These are phyloP conservation scores for Euschistus heros DNA, from an alignment of 1,140 invertebrate genomes.

Conservation along the genomic window DNA sequence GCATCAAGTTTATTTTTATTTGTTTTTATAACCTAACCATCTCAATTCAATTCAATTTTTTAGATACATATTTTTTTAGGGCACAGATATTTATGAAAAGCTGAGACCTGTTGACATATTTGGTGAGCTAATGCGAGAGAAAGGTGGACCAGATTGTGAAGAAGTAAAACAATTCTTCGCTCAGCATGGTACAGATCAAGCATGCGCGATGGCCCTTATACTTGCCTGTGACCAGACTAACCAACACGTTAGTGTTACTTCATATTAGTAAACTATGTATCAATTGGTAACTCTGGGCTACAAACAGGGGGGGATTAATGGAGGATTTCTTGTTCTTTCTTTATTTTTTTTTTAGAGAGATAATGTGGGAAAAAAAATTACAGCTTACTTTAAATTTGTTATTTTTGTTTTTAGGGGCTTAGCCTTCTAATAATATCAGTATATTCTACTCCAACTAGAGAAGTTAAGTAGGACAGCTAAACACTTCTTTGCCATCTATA, in stretches of 20 bases:
- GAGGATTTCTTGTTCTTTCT: too few relatives aligned
- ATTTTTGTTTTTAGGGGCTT: too few relatives aligned
- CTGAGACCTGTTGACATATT: conserved; percentile 78
- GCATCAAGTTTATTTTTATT: not conserved
- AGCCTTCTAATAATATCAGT: too few relatives aligned
- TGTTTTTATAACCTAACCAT: too few relatives aligned
- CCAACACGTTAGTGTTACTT: not conserved
- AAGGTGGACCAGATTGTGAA: conserved; percentile 72
- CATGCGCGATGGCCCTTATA: conserved; percentile 77
- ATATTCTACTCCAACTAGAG: too few relatives aligned
- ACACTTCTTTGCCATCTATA: too few relatives aligned
- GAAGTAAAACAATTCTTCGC: conserved; percentile 77
- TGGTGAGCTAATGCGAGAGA: conserved; percentile 64
- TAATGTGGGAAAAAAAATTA: too few relatives aligned
- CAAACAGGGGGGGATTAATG: not conserved
- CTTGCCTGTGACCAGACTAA: conserved; percentile 61
- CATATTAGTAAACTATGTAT: not conserved
- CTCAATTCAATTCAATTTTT: too few relatives aligned
- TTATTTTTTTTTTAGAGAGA: too few relatives aligned
- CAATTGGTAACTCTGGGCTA: too few relatives aligned
- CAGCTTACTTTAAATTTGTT: too few relatives aligned
- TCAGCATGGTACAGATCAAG: conserved; percentile 70
- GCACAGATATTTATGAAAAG: conserved; percentile 71
- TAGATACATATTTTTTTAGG: conserved; percentile 39
- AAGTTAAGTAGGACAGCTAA: too few relatives aligned